A percentile compares a stretch with the other conserved stretches of the same genome.
These are phyloP conservation scores for Rhea pennata DNA, from an alignment of 2,113 vertebrate species.

Conservation along the genomic window DNA sequence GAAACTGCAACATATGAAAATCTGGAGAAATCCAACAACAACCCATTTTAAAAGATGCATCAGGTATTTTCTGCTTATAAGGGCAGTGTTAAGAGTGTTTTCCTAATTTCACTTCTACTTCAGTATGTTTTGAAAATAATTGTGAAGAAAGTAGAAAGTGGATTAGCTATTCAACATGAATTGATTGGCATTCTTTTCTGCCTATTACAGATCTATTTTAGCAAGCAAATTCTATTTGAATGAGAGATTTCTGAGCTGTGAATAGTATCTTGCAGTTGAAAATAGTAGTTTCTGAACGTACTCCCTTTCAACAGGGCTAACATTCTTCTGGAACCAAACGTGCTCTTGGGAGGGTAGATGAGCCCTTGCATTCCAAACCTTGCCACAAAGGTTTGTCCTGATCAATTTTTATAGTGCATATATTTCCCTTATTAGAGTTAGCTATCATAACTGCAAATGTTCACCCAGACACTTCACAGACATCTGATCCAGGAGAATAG, in stretches of 20 bases:
- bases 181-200: not conserved
- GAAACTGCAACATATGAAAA: not conserved
- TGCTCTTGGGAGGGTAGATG: not conserved
- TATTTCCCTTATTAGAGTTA: not conserved
- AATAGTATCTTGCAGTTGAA: not conserved
- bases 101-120: not conserved
- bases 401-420: conserved; percentile 8
- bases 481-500: conserved; percentile 9
- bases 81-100: not conserved
- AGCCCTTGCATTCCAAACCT: not conserved
- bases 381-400: not conserved
- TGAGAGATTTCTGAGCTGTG: conserved; percentile 5
- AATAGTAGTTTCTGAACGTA: not conserved
- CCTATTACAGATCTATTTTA: conserved; percentile 6
- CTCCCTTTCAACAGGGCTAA: not conserved
- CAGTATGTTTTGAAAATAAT: not conserved
- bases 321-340: not conserved
- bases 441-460: not conserved
- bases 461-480: conserved; percentile 20
- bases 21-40: not conserved
- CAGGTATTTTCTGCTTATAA: not conserved
- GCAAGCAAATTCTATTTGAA: not conserved
- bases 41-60: not conserved
- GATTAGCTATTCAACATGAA: not conserved
- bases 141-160: not conserved